Percentiles rank a stretch among this genome's conserved stretches.
Evolutionary conservation across 2,797 vertebrate species (phyloP).

Genomic region (Alca torda): DNA sequence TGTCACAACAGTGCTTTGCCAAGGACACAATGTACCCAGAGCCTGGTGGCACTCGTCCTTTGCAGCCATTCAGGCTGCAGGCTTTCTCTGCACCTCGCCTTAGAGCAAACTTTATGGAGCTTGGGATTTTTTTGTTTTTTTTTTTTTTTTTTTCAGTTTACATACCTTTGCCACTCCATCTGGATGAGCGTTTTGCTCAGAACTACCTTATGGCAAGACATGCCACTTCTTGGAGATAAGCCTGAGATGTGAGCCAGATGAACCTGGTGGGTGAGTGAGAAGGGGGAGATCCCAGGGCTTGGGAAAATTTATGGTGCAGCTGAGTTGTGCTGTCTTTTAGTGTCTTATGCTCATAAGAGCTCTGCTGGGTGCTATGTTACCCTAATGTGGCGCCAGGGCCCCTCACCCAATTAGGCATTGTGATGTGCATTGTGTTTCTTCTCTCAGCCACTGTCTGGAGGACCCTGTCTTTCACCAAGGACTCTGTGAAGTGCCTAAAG

Average conservation of each 20-base stretch:
- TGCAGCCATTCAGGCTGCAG: not conserved
- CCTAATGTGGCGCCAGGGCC: not conserved
- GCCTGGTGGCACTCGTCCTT: not conserved
- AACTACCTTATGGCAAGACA: not conserved
- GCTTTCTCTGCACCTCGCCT: not conserved
- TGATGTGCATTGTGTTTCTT: not conserved
- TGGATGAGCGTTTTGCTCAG: not conserved
- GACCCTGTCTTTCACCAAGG: not conserved
- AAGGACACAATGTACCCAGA: not conserved
- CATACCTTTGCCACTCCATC: not conserved
- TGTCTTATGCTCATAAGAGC: not conserved
- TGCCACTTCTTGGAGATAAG: not conserved
- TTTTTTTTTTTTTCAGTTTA: rapidly evolving
- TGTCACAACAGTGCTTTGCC: not conserved
- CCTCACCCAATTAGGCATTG: not conserved
- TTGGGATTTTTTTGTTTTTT: not conserved
- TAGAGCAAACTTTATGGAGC: not conserved
- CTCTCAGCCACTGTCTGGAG: not conserved
- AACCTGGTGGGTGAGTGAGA: not conserved
- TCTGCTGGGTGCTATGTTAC: not conserved
- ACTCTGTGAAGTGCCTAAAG: not conserved
- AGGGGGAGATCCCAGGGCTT: not conserved
- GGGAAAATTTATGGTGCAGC: not conserved
- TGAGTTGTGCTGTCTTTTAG: not conserved
- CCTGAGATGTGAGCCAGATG: not conserved